These are phyloP conservation scores for Tribolium freemani DNA, from an alignment of 2,888 invertebrate genomes.

Conservation along the genomic window DNA sequence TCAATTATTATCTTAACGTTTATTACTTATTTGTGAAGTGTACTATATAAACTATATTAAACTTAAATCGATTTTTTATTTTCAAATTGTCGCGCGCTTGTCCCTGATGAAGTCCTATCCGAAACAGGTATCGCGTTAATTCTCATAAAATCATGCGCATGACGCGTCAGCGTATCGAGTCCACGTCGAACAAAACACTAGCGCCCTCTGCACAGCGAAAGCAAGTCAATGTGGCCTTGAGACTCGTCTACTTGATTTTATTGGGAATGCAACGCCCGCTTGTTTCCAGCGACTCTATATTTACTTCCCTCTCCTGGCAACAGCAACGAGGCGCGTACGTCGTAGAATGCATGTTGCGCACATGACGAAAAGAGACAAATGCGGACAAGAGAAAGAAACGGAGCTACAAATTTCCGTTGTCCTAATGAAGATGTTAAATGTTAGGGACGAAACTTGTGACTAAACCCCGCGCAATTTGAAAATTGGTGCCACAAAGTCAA, in stretches of 20 bases:
- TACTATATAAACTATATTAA: no score
- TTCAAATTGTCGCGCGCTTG: conserved; percentile 38
- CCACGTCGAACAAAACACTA: no score
- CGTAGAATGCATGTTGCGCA: conserved; percentile 3
- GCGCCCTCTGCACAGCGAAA: no score
- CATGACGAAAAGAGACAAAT: background rate
- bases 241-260: conserved; percentile 28
- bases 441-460: background rate
- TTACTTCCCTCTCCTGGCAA: conserved; percentile 47
- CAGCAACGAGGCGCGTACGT: conserved; percentile 31
- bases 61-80: background rate
- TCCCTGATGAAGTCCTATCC: background rate
- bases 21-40: no score
- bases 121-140: background rate
- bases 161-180: no score
- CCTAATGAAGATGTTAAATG: background rate
- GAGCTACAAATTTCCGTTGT: background rate
- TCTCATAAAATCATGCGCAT: no score
- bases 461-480: no score
- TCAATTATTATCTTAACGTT: no score
- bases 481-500: no score
- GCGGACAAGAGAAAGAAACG: conserved; percentile 1
- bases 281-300: conserved; percentile 44
- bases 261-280: conserved; percentile 40
- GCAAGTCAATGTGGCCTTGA: conserved; percentile 26